A percentile compares a stretch with the other conserved stretches of the same genome.
Conservation (phyloP, 2,888 invertebrate genomes). For the Saturnia pavonia region DNA sequence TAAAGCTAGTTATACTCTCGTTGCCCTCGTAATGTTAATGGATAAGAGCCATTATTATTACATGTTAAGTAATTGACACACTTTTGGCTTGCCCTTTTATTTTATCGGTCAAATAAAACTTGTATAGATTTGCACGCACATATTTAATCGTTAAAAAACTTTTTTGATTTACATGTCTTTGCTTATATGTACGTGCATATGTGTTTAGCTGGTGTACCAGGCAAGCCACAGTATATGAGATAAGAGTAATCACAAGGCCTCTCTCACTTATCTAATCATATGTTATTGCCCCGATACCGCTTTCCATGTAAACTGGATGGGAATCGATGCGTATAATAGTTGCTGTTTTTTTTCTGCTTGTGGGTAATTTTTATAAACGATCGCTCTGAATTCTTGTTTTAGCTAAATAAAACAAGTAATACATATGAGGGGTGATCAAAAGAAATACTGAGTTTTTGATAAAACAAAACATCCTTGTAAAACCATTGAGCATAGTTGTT, state of each 20-base stretch:
- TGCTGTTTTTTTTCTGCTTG: neutral
- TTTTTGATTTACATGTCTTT: conserved; percentile 9
- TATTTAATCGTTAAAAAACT: conserved; percentile 16
- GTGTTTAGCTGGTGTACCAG: conserved; percentile 26
- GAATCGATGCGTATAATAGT: neutral
- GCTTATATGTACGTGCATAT: conserved; percentile 23
- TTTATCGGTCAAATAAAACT: conserved; percentile 9
- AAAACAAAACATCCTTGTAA: neutral
- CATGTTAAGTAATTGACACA: conserved; percentile 9
- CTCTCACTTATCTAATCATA: conserved; percentile 43
- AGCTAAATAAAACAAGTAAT: neutral
- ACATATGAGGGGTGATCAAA: neutral
- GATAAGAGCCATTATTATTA: conserved; percentile 3
- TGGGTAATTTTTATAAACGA: neutral
- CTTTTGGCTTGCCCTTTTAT: conserved; percentile 9
- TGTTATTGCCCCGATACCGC: conserved; percentile 37
- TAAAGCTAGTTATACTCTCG: neutral
- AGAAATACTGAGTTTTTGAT: neutral
- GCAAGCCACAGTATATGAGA: conserved; percentile 30
- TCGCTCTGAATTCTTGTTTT: neutral
- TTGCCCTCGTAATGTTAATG: neutral
- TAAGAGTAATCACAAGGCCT: conserved; percentile 37
- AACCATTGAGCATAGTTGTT: neutral
- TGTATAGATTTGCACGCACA: conserved; percentile 5
- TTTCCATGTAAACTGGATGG: conserved; percentile 23